Evolutionary conservation across 2,888 invertebrate species (phyloP).

Genomic region (Chymomyza caudatula): DNA sequence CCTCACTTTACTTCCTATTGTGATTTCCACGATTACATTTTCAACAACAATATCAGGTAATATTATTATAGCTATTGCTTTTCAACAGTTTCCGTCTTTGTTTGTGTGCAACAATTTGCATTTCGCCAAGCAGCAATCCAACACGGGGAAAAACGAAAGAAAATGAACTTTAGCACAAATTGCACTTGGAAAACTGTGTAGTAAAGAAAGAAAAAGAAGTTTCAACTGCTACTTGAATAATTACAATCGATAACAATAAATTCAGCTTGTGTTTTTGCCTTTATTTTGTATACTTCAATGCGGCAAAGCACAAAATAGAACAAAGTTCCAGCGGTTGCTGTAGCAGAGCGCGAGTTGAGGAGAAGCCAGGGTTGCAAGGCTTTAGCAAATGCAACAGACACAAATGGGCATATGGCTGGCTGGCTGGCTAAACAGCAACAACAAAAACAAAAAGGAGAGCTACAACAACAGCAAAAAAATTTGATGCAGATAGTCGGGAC

Average conservation of each 20-base stretch:
- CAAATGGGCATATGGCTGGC: not conserved
- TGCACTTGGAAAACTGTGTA: not conserved
- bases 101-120: not conserved
- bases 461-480: not conserved
- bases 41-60: not conserved
- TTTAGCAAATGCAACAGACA: not conserved
- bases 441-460: not conserved
- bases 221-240: constrained; percentile 48
- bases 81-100: not conserved
- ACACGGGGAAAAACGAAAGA: not conserved
- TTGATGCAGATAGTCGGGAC: too few species aligned
- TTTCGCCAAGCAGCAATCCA: not conserved
- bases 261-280: not conserved
- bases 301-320: not conserved
- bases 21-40: not conserved
- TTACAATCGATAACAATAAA: constrained; percentile 44
- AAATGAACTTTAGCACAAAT: not conserved
- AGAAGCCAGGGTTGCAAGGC: not conserved
- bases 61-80: not conserved
- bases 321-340: not conserved
- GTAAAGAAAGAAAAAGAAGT: constrained; percentile 21
- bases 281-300: not conserved
- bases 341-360: not conserved
- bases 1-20: not conserved
- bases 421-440: not conserved